phyloP scores from a whole-genome alignment of 2,888 invertebrate species.

The Acanthosepion esculentum region DNA sequence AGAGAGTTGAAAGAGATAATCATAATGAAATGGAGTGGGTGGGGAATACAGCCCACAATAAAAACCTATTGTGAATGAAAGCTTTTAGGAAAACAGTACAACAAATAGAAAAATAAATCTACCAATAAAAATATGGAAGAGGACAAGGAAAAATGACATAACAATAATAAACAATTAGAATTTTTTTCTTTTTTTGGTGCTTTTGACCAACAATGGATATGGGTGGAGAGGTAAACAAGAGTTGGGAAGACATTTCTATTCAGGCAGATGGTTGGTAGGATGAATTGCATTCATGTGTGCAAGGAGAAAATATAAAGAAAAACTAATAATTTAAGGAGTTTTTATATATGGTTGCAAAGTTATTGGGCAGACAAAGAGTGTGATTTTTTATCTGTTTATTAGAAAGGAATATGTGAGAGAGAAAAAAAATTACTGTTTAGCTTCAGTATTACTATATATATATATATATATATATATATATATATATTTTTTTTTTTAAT shows the following conservation, averaged over 20 bases:
- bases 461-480: too few relatives aligned
- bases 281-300: neutral
- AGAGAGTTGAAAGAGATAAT: neutral
- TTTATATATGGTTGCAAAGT: neutral
- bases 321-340: neutral
- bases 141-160: neutral
- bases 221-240: neutral
- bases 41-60: neutral
- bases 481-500: too few relatives aligned
- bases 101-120: neutral
- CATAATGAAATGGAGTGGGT: neutral
- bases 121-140: neutral
- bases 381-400: neutral
- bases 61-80: neutral
- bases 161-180: neutral
- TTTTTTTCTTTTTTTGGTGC: neutral
- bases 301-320: neutral
- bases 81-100: neutral
- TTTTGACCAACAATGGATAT: neutral
- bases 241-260: constrained; percentile 1
- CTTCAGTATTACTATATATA: too few relatives aligned
- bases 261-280: constrained; percentile 3
- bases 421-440: too few relatives aligned
- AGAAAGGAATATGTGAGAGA: neutral
- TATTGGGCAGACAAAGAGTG: neutral